Percentiles rank a stretch among this genome's conserved stretches.
These are phyloP conservation scores for Agrochola lota DNA, from an alignment of 2,888 invertebrate genomes.

Conservation along the genomic window DNA sequence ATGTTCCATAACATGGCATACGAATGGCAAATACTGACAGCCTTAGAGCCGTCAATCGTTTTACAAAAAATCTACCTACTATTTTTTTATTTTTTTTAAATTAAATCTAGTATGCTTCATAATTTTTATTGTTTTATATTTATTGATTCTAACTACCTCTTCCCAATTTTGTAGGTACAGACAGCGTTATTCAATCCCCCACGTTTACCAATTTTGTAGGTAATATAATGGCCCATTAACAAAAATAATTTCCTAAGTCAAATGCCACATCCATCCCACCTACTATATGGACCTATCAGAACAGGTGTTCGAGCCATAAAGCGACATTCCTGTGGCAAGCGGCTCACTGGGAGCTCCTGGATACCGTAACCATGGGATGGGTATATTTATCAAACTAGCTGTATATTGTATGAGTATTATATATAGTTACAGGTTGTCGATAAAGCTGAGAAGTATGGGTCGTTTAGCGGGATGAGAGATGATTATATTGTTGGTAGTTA, in stretches of 20 bases:
- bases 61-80: background rate
- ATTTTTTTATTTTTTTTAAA: no score
- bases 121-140: no score
- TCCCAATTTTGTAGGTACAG: no score
- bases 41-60: background rate
- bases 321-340: constrained; percentile 64
- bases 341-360: constrained; percentile 41
- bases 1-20: no score
- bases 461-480: background rate
- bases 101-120: background rate
- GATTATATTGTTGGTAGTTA: background rate
- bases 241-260: background rate
- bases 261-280: constrained; percentile 36
- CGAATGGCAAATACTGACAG: background rate
- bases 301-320: constrained; percentile 71
- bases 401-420: constrained; percentile 21
- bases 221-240: background rate
- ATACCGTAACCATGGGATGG: constrained; percentile 55
- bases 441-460: background rate
- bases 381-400: constrained; percentile 55
- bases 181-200: no score
- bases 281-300: constrained; percentile 40
- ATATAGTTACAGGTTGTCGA: background rate
- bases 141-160: background rate
- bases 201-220: background rate